Evolutionary conservation across 2,113 vertebrate species (phyloP).

Genomic region (Sylvia atricapilla): DNA sequence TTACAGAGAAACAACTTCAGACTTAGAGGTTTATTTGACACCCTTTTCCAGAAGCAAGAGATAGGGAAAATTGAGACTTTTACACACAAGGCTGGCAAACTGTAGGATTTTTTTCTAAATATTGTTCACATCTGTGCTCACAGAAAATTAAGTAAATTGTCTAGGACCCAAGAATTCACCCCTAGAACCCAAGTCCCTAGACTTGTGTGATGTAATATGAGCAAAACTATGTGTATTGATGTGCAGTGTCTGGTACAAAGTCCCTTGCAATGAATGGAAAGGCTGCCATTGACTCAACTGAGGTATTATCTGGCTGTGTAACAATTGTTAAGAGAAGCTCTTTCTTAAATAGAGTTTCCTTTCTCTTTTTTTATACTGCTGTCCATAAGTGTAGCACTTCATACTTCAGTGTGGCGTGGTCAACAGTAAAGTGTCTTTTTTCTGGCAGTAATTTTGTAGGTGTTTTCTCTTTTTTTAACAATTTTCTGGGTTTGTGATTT

Average conservation of each 20-base stretch:
- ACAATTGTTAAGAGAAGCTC: neutral
- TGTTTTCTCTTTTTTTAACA: neutral
- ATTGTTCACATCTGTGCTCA: neutral
- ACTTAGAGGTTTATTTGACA: neutral
- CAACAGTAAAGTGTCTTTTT: neutral
- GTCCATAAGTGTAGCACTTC: neutral
- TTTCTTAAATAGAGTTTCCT: neutral
- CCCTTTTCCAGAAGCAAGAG: neutral
- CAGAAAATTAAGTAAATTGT: neutral
- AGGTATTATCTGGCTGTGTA: neutral
- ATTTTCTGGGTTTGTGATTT: neutral
- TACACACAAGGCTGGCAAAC: neutral
- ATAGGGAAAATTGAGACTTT: neutral
- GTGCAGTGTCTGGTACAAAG: neutral
- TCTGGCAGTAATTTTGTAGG: neutral
- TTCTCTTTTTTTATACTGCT: neutral
- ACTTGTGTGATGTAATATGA: neutral
- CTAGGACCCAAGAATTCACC: neutral
- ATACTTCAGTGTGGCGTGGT: neutral
- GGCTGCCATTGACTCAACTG: neutral
- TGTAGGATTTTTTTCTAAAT: neutral
- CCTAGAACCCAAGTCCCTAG: neutral
- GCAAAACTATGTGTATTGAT: neutral
- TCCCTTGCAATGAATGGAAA: neutral
- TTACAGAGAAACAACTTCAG: neutral